phyloP scores from a whole-genome alignment of 2,888 invertebrate genomes.

The Cryptus viduatorius region DNA sequence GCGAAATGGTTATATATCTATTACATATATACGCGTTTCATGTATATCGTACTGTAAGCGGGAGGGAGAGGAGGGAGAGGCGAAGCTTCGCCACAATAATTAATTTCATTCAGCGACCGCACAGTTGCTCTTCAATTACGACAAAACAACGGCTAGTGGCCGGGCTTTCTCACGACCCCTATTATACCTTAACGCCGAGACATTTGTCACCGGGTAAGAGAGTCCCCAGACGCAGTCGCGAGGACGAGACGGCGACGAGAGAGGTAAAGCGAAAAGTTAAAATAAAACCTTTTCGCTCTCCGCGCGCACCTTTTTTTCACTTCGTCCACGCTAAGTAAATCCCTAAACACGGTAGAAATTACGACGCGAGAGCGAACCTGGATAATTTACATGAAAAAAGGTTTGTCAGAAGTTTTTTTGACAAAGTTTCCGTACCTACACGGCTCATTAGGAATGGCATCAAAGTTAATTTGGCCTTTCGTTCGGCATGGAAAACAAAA shows the following conservation, averaged over 20 bases:
- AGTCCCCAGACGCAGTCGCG: slow-evolving; percentile 27
- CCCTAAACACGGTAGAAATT: slow-evolving; percentile 42
- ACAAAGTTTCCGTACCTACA: background rate
- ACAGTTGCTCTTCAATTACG: slow-evolving; percentile 76
- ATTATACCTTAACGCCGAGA: slow-evolving; percentile 75
- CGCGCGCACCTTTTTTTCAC: slow-evolving; percentile 45
- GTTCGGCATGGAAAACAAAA: slow-evolving; percentile 4
- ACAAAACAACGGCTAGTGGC: slow-evolving; percentile 73
- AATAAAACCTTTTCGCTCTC: slow-evolving; percentile 60
- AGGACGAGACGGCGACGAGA: slow-evolving; percentile 33
- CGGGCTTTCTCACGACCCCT: slow-evolving; percentile 64
- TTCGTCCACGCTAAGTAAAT: slow-evolving; percentile 52
- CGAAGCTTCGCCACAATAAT: slow-evolving; percentile 77
- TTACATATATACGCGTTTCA: slow-evolving; percentile 17
- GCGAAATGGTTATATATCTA: slow-evolving; percentile 18
- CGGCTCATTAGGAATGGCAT: slow-evolving; percentile 14
- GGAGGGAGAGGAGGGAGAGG: slow-evolving; percentile 46
- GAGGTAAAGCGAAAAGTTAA: slow-evolving; percentile 55
- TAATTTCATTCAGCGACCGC: slow-evolving; percentile 77
- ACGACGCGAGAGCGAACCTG: slow-evolving; percentile 17
- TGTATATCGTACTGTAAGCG: background rate
- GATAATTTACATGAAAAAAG: slow-evolving; percentile 40
- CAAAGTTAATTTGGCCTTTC: slow-evolving; percentile 1
- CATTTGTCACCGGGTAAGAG: slow-evolving; percentile 76
- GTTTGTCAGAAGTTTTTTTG: slow-evolving; percentile 36